Base-by-base conservation (phyloP, 2,797 vertebrate genomes). In the Hozukius guyotensis region DNA sequence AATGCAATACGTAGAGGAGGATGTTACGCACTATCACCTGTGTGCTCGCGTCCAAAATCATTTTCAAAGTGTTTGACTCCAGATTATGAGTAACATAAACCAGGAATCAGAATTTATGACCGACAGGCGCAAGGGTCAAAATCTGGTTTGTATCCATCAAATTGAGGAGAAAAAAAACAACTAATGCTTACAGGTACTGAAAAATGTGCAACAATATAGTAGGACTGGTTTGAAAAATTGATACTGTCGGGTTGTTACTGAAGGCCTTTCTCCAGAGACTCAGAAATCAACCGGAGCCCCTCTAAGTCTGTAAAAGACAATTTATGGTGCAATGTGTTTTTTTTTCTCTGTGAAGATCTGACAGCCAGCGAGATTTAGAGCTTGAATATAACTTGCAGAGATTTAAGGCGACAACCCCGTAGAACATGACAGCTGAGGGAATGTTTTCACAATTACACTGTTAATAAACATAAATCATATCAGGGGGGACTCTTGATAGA, bases 61-160 rank as follows among this genome's bases (percentile, higher is more conserved):
- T 86, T 88, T 91, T 82, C 81, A 87, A 87, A 87, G 75, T 34
- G 72, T 83, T 91, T 82, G 77, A 88, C 90, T 86, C 89, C 81
- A 87, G 70, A 91, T 91, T 88, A 85, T 81, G 78, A 89, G 88
- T 87, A 92, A 92, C 83, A 92, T 80, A 88, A 91, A 90, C 77
- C 88, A 92, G 87, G 90, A 91, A 79, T 86, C 65, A 55, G 85
- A 92, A 93, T 92, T 92, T 93, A 95, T 89, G 88, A 87, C 86
- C 70, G 77, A 87, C 86, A 77, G 80, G 89, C 83, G 89, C 91
- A 93, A 87, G 83, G 92, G 93, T 93, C 92, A 92, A 89, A 93
- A 92, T 93, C 92, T 95, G 91, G 88, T 90, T 93, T 88, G 86
- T 88, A 92, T 93, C 91, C 77, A 91, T 94, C 92, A 93, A 90